These are phyloP conservation scores for Drosophila neutralis DNA, from an alignment of 2,888 invertebrate species.

Conservation along the genomic window DNA sequence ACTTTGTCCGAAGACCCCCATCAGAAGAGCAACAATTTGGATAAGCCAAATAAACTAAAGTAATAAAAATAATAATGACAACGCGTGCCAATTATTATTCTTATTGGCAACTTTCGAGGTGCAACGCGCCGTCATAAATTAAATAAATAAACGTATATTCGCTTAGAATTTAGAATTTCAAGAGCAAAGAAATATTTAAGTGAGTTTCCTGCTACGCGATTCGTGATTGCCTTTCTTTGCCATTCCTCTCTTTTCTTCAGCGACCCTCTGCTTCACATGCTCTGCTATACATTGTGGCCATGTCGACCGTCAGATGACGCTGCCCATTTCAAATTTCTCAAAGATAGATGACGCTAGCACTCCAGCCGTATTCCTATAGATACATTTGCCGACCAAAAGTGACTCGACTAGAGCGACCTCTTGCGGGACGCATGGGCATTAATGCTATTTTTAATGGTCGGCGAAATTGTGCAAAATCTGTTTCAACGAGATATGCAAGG, in stretches of 20 bases:
- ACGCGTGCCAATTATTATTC: neutral
- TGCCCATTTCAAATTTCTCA: neutral
- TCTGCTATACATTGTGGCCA: neutral
- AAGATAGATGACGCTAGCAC: neutral
- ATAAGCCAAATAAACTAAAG: neutral
- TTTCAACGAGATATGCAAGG: neutral
- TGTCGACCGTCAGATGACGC: neutral
- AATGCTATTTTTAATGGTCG: neutral
- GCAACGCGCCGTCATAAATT: neutral
- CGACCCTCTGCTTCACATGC: neutral
- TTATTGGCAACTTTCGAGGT: neutral
- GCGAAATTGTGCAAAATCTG: neutral
- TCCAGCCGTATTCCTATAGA: neutral
- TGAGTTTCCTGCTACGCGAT: neutral
- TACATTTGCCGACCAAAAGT: neutral
- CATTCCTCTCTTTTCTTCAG: neutral
- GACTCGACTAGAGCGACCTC: neutral
- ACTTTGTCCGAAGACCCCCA: neutral
- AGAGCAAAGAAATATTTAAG: neutral
- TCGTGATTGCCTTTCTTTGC: neutral
- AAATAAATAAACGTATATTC: neutral
- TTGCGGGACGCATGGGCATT: neutral
- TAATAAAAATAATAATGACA: neutral
- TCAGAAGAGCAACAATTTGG: neutral
- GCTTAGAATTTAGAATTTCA: neutral